Evolutionary conservation across 2,797 vertebrate species (phyloP).

Genomic region (Sebastes trivittatus): DNA sequence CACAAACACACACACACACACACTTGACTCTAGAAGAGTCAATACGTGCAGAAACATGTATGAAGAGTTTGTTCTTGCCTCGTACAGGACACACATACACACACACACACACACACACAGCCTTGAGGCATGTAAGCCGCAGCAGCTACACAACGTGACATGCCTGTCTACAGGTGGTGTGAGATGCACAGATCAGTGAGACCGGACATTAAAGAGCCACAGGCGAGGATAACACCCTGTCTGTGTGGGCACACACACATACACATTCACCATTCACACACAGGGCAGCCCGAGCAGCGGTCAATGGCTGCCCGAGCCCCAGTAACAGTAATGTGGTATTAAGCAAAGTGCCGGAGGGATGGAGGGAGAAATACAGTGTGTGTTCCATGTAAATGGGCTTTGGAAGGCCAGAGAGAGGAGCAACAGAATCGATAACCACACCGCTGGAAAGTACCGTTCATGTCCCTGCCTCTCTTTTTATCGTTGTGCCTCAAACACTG

Average conservation of each 20-base stretch:
- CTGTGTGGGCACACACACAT: background rate
- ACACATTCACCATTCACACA: background rate
- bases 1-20: background rate
- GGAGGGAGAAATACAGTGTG: conserved; percentile 19
- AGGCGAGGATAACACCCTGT: conserved; percentile 38
- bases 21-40: background rate
- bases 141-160: conserved; percentile 54
- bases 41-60: background rate
- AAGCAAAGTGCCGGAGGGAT: conserved; percentile 28
- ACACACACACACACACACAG: background rate
- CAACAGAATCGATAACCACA: conserved; percentile 52
- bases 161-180: conserved; percentile 60
- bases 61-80: background rate
- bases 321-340: conserved; percentile 28
- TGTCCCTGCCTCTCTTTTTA: background rate
- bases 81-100: background rate
- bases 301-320: conserved; percentile 13
- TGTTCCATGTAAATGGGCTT: conserved; percentile 42
- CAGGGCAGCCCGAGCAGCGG: background rate
- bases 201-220: conserved; percentile 49
- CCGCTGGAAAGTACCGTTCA: conserved; percentile 22
- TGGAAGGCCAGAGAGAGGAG: conserved; percentile 33
- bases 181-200: conserved; percentile 48
- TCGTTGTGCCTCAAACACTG: conserved; percentile 5
- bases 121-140: conserved; percentile 51